Percentiles rank a stretch among this genome's conserved stretches.
These are phyloP conservation scores for Argynnis bischoffii DNA, from an alignment of 2,888 invertebrate genomes.

Conservation along the genomic window DNA sequence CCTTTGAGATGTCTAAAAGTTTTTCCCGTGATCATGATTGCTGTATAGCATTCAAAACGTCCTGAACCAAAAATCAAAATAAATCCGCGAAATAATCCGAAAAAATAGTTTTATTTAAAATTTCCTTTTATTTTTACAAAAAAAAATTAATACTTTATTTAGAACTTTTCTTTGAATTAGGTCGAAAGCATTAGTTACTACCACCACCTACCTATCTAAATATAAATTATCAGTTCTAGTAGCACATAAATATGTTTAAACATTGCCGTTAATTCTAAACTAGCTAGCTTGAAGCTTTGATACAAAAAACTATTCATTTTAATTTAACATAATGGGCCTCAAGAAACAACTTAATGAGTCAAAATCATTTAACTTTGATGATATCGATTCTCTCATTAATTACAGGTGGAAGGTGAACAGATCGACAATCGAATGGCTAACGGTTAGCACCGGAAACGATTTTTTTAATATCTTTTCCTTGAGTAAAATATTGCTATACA, in stretches of 20 bases:
- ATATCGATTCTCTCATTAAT: conserved; percentile 49
- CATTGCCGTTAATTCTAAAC: conserved; percentile 7
- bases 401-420: conserved; percentile 44
- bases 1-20: too few species aligned
- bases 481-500: conserved; percentile 57
- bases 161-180: too few species aligned
- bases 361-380: conserved; percentile 43
- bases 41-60: too few species aligned
- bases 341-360: conserved; percentile 36
- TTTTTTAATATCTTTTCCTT: conserved; percentile 47
- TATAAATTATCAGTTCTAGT: conserved; percentile 6
- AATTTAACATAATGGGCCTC: conserved; percentile 28
- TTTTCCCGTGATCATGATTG: too few species aligned
- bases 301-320: conserved; percentile 21
- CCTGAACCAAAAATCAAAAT: too few species aligned
- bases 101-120: too few species aligned
- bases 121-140: too few species aligned
- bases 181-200: too few species aligned
- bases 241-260: background rate
- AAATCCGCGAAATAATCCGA: too few species aligned
- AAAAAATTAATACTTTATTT: too few species aligned
- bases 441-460: conserved; percentile 61
- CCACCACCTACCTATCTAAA: background rate
- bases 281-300: background rate
- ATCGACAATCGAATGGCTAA: conserved; percentile 42